Evolutionary conservation across 1,140 invertebrate species (phyloP).

Genomic region (Medauroidea extradentata): DNA sequence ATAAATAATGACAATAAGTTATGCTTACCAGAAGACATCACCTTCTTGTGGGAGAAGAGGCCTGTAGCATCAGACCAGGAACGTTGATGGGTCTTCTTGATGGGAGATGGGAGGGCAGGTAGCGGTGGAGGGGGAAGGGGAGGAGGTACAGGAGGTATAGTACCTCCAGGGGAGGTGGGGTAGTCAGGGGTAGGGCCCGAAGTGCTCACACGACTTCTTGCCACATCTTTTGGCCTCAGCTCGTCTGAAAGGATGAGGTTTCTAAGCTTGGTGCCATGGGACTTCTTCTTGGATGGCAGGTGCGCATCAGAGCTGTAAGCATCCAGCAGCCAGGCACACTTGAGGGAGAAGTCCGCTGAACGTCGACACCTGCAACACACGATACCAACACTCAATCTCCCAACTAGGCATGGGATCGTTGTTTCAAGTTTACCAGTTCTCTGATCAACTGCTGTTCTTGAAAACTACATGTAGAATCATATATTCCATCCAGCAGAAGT

Average conservation of each 20-base stretch:
- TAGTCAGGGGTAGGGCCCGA: conserved; percentile 2
- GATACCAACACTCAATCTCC: too few species aligned
- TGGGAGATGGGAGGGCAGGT: conserved; percentile 20
- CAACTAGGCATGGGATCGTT: too few species aligned
- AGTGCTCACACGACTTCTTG: conserved; percentile 4
- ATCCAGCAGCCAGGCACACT: conserved; percentile 92
- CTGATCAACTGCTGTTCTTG: too few species aligned
- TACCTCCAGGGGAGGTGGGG: not conserved
- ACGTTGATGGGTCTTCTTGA: conserved; percentile 72
- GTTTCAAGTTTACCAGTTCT: too few species aligned
- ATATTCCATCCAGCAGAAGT: too few species aligned
- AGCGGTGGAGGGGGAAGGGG: conserved; percentile 37
- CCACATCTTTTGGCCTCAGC: conserved; percentile 50
- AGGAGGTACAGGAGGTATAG: conserved; percentile 21
- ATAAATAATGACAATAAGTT: too few species aligned
- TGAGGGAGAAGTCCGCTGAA: conserved; percentile 91
- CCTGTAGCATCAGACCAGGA: conserved; percentile 89
- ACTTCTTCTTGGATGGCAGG: conserved; percentile 72
- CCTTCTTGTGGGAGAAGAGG: conserved; percentile 41
- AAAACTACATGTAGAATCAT: too few species aligned
- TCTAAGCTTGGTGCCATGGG: conserved; percentile 79
- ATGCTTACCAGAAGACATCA: conserved; percentile 14
- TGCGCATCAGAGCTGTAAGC: conserved; percentile 78
- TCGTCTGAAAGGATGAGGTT: conserved; percentile 86
- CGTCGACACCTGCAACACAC: conserved; percentile 73